Base-by-base conservation (phyloP, 2,113 vertebrate genomes). In the Pelecanoides urinatrix region DNA sequence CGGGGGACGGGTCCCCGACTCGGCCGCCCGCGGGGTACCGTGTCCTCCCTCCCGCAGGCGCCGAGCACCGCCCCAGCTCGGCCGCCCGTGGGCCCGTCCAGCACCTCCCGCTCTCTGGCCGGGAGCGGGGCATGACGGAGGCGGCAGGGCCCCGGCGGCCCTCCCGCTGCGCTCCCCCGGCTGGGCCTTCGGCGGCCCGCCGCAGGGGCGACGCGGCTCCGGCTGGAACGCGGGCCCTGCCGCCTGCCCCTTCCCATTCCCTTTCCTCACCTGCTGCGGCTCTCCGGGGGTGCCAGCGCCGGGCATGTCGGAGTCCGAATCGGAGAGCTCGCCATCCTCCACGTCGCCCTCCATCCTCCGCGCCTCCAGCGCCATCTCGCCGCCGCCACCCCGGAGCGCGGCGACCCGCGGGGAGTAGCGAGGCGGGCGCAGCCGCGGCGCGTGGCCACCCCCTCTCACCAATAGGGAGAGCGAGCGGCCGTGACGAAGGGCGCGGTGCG, bases 321-420 rank as follows among this genome's bases (percentile, higher is more conserved):
- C 98, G 3, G 98, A 99, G 7, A 99, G 86, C 97, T 99, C 99
- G 16, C 99, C 99, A 6, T 99, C 99, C 86, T 99, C 99, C 78
- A 99, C 90, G 7, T 98, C 98, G 27, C 98, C 87, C 34, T 98
- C 99, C 99, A 99, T 99, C 20, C 96, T 77, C 32, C 97, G 92
- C 66, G 21, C 68, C 20, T 97, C 96, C 96, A 97, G 79, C 95
- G 99, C 98, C 99, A 99, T 99, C 77, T 97, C 96, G 72, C 61
- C 67, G 27, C 65, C 83, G 59, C 65, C 36, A 49, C 27, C 22
- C 29, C 59, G 47, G 22, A 18, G 13, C 25, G 4, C 6, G 2
- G 5, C 3, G 26, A 4, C 6, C 5, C 11, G 13, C 9, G 17
- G 22, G 18, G 19, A 20, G 3, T 13, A 20, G 32, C 19, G 14